phyloP scores from a whole-genome alignment of 2,888 invertebrate genomes.

The Helicoverpa assulta region DNA sequence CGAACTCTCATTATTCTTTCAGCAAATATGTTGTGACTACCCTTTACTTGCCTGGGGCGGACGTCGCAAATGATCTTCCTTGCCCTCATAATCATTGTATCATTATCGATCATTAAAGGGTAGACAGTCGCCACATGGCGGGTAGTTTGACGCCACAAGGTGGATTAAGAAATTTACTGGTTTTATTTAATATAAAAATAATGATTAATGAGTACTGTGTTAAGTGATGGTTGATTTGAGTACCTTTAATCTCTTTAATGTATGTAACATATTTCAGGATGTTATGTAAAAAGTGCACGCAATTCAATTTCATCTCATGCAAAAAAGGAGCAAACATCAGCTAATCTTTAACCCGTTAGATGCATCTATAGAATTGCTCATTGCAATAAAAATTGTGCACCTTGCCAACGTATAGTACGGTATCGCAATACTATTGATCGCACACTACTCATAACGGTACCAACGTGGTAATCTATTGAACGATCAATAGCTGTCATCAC shows the following conservation, averaged over 20 bases:
- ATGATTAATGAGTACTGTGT: slow-evolving; percentile 34
- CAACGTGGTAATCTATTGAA: slow-evolving; percentile 70
- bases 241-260: no score
- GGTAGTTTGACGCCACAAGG: slow-evolving; percentile 56
- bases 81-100: slow-evolving; percentile 76
- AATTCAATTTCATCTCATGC: no score
- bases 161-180: slow-evolving; percentile 55
- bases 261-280: no score
- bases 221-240: not conserved
- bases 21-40: slow-evolving; percentile 89
- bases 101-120: slow-evolving; percentile 83
- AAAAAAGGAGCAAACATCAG: slow-evolving; percentile 11
- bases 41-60: slow-evolving; percentile 78
- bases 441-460: slow-evolving; percentile 76
- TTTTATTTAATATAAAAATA: slow-evolving; percentile 48
- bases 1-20: slow-evolving; percentile 87
- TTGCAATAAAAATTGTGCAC: slow-evolving; percentile 54
- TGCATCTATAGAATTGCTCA: slow-evolving; percentile 17
- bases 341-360: slow-evolving; percentile 56
- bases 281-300: no score
- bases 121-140: slow-evolving; percentile 71
- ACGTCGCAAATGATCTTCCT: slow-evolving; percentile 75
- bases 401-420: slow-evolving; percentile 63
- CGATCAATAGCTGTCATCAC: slow-evolving; percentile 86
- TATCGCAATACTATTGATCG: slow-evolving; percentile 54